Evolutionary conservation across 2,113 vertebrate genomes (phyloP).

Genomic region (Leuciscus idus): DNA sequence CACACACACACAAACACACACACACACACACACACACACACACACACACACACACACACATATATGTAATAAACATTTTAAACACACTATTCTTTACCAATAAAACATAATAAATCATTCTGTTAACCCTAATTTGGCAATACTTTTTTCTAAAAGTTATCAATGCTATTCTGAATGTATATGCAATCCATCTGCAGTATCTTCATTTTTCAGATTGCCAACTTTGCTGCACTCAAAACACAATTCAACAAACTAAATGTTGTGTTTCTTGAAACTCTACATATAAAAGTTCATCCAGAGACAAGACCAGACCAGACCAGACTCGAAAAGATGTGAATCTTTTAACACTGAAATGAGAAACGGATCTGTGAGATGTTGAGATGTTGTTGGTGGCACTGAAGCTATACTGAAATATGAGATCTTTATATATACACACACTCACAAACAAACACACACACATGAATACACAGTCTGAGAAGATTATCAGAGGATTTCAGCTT

Average conservation of each 20-base stretch:
- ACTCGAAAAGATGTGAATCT: conserved; percentile 11
- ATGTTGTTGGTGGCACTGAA: not conserved
- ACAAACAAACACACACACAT: not conserved
- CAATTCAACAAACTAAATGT: not conserved
- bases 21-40: not conserved
- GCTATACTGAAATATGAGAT: conserved; percentile 10
- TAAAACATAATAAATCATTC: not conserved
- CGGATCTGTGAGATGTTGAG: not conserved
- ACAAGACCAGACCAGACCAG: not conserved
- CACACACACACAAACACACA: too few relatives aligned
- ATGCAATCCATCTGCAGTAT: too few relatives aligned
- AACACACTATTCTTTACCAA: not conserved
- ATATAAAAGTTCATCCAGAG: not conserved
- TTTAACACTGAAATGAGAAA: not conserved
- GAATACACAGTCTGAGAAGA: not conserved
- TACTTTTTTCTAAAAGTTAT: too few relatives aligned
- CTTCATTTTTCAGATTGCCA: not conserved
- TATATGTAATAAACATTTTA: not conserved
- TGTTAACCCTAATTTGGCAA: not conserved
- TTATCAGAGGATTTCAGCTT: conserved; percentile 1
- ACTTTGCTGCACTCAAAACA: not conserved
- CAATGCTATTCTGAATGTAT: not conserved
- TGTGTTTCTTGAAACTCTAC: not conserved
- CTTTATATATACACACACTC: not conserved
- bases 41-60: not conserved